These are phyloP conservation scores for Donacobius atricapilla DNA, from an alignment of 2,113 vertebrate genomes.

Conservation along the genomic window DNA sequence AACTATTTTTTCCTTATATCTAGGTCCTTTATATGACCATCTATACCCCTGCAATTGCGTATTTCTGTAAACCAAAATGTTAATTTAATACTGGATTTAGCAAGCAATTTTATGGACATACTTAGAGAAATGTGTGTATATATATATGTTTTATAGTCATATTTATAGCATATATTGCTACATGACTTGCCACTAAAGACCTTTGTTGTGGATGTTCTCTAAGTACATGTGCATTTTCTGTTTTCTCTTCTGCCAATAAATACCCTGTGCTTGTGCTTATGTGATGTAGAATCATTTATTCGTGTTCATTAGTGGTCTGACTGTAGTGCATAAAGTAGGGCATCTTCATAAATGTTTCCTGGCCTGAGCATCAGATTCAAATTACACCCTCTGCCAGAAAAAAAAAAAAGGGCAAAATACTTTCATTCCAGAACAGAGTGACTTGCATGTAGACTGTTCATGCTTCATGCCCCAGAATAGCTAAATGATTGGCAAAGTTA, in stretches of 20 bases:
- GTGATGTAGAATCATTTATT: background rate
- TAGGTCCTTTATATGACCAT: background rate
- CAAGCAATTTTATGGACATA: background rate
- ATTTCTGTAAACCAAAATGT: background rate
- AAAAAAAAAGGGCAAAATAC: background rate
- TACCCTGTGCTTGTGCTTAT: background rate
- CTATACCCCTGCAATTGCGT: background rate
- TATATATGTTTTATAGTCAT: background rate
- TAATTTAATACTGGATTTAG: background rate
- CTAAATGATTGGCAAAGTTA: background rate
- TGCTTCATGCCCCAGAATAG: background rate
- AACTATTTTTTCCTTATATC: background rate
- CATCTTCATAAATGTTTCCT: background rate
- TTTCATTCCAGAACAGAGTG: background rate
- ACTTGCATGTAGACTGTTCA: background rate
- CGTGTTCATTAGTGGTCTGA: background rate
- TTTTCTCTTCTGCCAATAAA: background rate
- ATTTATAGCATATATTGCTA: background rate
- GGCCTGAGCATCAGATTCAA: background rate
- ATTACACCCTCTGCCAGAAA: background rate
- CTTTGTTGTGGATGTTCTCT: background rate
- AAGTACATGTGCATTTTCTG: background rate
- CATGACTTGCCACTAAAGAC: background rate
- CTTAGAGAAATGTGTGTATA: fast-evolving
- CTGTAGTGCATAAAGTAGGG: background rate